phyloP scores from a whole-genome alignment of 2,888 invertebrate species.

The Lymantria dispar region DNA sequence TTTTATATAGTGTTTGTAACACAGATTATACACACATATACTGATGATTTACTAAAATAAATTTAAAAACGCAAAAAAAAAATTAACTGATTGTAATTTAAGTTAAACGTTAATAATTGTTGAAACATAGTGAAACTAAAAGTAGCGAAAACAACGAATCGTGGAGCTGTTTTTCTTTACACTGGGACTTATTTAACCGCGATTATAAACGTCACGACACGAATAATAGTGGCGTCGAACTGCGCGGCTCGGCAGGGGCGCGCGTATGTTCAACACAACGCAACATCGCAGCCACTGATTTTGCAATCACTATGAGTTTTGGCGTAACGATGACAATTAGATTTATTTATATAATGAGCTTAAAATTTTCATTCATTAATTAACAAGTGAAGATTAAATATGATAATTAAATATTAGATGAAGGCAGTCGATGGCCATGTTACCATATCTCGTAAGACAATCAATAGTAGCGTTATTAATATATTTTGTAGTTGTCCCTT shows the following conservation, averaged over 20 bases:
- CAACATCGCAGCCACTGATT: conserved; percentile 18
- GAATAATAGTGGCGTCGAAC: conserved; percentile 30
- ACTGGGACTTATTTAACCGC: conserved; percentile 33
- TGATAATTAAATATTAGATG: too few species aligned
- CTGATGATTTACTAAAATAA: not conserved
- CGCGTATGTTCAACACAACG: conserved; percentile 13
- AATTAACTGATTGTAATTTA: not conserved
- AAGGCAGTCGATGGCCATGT: too few species aligned
- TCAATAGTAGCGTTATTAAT: too few species aligned
- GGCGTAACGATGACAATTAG: not conserved
- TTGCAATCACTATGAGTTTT: conserved; percentile 28
- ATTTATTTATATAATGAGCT: too few species aligned
- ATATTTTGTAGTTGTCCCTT: too few species aligned
- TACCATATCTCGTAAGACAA: too few species aligned
- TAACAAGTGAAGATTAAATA: too few species aligned
- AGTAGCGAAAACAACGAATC: conserved; percentile 17
- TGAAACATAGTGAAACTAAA: not conserved
- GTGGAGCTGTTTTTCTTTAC: conserved; percentile 21
- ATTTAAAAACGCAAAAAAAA: not conserved
- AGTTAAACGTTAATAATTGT: not conserved
- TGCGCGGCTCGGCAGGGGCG: conserved; percentile 5
- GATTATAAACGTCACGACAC: conserved; percentile 34
- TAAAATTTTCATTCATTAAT: too few species aligned
- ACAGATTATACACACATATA: not conserved
- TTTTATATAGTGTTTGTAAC: not conserved